Conservation (phyloP, 2,797 vertebrate genomes). For the Xiphorhynchus erythropygius region DNA sequence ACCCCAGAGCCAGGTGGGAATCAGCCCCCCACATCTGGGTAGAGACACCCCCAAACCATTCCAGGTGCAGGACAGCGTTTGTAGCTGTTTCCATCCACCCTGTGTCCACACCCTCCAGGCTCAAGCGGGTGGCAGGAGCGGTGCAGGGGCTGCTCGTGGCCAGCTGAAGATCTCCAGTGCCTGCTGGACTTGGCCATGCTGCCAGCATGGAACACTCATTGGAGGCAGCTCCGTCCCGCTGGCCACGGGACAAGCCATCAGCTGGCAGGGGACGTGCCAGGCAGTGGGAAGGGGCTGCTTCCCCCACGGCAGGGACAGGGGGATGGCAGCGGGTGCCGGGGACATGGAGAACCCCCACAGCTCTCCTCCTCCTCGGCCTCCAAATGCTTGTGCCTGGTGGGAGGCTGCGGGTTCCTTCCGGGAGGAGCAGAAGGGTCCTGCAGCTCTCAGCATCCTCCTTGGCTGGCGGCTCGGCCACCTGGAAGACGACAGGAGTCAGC, state of each 20-base stretch:
- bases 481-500: accelerated
- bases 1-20: not conserved
- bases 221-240: not conserved
- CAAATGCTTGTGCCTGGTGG: not conserved
- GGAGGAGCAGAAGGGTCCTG: slow-evolving; percentile 27
- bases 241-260: not conserved
- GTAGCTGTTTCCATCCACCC: not conserved
- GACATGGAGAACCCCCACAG: accelerated
- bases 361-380: not conserved
- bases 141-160: not conserved
- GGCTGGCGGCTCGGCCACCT: slow-evolving; percentile 18
- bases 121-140: not conserved
- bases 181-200: not conserved
- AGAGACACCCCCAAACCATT: not conserved
- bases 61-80: not conserved
- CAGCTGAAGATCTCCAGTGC: not conserved
- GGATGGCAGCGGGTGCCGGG: accelerated
- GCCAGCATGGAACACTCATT: not conserved
- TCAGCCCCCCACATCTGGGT: not conserved
- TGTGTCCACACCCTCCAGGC: not conserved
- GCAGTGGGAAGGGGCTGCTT: not conserved
- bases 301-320: not conserved
- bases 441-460: slow-evolving; percentile 32
- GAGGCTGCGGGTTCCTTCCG: not conserved
- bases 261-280: not conserved